These are phyloP conservation scores for Glossophaga mutica DNA, from an alignment of 2,797 vertebrate genomes.

Conservation along the genomic window DNA sequence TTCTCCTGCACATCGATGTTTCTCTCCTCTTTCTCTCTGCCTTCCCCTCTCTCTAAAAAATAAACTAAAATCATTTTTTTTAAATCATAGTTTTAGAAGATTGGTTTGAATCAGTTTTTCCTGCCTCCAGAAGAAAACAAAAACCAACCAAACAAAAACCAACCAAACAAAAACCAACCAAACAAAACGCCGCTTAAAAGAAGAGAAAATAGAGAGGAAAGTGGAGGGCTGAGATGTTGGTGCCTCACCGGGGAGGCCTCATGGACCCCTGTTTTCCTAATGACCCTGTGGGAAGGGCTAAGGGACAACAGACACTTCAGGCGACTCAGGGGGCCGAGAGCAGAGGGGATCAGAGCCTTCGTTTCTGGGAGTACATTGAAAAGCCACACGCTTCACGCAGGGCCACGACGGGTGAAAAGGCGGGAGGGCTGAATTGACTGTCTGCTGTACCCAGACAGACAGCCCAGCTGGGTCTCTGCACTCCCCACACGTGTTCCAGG, in stretches of 20 bases:
- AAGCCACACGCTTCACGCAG: not conserved
- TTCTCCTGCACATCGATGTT: not conserved
- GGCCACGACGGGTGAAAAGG: not conserved
- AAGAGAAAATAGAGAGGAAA: not conserved
- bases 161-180: not conserved
- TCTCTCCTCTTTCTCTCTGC: not conserved
- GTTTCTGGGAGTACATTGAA: too few relatives aligned
- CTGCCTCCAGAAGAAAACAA: not conserved
- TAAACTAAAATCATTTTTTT: not conserved
- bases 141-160: not conserved
- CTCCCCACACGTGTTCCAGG: not conserved
- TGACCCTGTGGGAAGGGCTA: not conserved
- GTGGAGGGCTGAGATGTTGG: not conserved
- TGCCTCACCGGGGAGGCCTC: not conserved
- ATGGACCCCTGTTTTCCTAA: too few relatives aligned
- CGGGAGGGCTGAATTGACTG: not conserved
- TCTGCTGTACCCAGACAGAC: not conserved
- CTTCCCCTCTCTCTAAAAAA: not conserved
- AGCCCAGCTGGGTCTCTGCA: not conserved
- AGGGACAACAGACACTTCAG: too few relatives aligned
- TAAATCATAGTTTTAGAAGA: not conserved
- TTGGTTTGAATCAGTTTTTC: not conserved
- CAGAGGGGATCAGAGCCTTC: not conserved
- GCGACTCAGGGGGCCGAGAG: not conserved
- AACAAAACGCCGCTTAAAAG: not conserved